Evolutionary conservation across 2,888 invertebrate species (phyloP), one percentile per base, ranked within the genome.

Genomic region (Germaria angustata): DNA sequence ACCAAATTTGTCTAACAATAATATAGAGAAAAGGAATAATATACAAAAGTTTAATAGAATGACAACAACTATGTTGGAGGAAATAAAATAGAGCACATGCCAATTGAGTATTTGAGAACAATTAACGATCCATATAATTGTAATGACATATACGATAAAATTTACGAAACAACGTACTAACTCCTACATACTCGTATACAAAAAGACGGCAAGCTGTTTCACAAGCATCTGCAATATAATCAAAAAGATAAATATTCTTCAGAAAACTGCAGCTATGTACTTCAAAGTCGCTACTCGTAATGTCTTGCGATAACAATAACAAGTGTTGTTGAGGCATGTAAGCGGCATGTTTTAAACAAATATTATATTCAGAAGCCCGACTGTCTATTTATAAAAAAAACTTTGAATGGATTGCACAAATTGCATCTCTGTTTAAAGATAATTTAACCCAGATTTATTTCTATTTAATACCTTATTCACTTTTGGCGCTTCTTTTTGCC

Each of bases 281-380:
- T 66, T 44, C n/a, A 8, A 55, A 66, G 15, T 69, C 17, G 22
- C 24, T 49, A 39, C 65, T 69, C n/a, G n/a, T n/a, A n/a, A n/a
- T n/a, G 69, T 80, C 73, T 36, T 15, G 0, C 11, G 73, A 78
- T 73, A 41, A 66, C 24, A 69, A 61, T 17, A 46, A 53, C 75
- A 79, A 75, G 79, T 79, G 82, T 79, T 79, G 82, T 79, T 76
- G 71, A 55, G 79, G 82, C 65, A 59, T 76, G 82, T 79, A 71
- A 79, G 79, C 82, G 75, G 79, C 66, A 71, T 71, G 61, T 76
- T 79, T 55, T 46, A 36, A 57, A 69, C 41, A 71, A 22, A 59
- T 41, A 9, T 24, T 46, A 28, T 24, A 24, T 7, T 9, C 17
- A 44, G 28, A 8, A 17, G 34, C 7, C 32, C 34, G 44, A 34